These are phyloP conservation scores for Odontocolon sp. DNA, from an alignment of 2,888 invertebrate species.

Conservation along the genomic window DNA sequence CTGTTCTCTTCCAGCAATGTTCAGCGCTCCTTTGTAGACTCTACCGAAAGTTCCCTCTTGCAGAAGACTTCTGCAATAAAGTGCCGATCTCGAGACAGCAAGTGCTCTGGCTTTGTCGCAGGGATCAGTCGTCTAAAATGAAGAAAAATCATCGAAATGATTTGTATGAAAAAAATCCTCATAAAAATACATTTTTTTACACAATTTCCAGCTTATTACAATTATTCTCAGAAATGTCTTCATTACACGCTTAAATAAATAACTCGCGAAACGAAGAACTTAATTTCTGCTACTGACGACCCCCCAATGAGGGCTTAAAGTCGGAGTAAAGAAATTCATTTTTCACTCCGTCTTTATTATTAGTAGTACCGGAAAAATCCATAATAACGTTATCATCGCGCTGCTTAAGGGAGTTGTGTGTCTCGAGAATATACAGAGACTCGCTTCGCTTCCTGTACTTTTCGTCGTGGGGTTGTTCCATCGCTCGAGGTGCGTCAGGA, in stretches of 20 bases:
- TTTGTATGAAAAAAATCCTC: background rate
- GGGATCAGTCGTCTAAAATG: constrained; percentile 81
- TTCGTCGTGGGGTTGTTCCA: constrained; percentile 15
- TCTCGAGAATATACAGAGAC: constrained; percentile 30
- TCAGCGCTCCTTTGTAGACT: constrained; percentile 89
- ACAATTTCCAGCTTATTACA: constrained; percentile 5
- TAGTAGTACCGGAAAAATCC: constrained; percentile 50
- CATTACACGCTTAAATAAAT: constrained; percentile 33
- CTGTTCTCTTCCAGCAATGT: constrained; percentile 85
- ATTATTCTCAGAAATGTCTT: constrained; percentile 46
- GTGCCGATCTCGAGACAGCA: constrained; percentile 84
- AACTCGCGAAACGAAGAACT: constrained; percentile 5
- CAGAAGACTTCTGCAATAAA: constrained; percentile 84
- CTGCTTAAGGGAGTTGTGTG: constrained; percentile 35
- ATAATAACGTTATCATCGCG: constrained; percentile 59
- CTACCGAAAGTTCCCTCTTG: constrained; percentile 95
- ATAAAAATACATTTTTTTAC: background rate
- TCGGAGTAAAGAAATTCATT: background rate
- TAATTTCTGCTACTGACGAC: background rate
- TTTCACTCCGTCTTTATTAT: constrained; percentile 36
- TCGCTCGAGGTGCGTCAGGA: constrained; percentile 32
- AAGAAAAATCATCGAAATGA: constrained; percentile 34
- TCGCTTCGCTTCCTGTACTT: constrained; percentile 26
- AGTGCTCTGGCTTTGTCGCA: constrained; percentile 85
- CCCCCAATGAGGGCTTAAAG: background rate